Conservation (phyloP, 2,888 invertebrate genomes). For the Nephrotoma guestfalica region DNA sequence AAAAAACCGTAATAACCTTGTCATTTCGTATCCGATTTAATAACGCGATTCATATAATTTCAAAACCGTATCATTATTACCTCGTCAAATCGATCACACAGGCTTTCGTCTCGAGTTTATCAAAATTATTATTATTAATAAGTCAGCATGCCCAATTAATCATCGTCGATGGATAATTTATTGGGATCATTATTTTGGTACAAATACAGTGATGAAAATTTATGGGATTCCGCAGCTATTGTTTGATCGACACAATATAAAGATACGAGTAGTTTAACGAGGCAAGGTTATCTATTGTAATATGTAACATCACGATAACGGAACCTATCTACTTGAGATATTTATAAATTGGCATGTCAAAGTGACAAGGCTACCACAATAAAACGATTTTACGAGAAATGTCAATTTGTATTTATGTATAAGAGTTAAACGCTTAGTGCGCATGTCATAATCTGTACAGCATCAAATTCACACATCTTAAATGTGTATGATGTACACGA, state of each 20-base stretch:
- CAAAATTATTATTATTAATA: not conserved
- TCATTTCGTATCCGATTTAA: not conserved
- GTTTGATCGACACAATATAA: not conserved
- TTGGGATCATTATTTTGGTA: not conserved
- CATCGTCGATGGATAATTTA: not conserved
- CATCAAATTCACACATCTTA: too few relatives aligned
- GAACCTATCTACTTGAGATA: not conserved
- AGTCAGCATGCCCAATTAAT: not conserved
- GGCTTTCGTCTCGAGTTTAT: not conserved
- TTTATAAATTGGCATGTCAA: not conserved
- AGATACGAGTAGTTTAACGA: not conserved
- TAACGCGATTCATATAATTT: not conserved
- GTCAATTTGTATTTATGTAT: too few relatives aligned
- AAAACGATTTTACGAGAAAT: too few relatives aligned
- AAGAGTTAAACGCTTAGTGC: too few relatives aligned
- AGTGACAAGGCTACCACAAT: not conserved
- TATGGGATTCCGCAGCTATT: not conserved
- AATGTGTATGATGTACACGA: not conserved
- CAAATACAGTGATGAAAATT: not conserved
- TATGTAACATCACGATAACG: not conserved
- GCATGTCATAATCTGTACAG: too few relatives aligned
- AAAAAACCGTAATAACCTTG: not conserved
- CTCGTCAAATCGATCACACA: not conserved
- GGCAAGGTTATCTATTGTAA: not conserved
- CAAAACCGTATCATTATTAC: not conserved